Evolutionary conservation across 2,888 invertebrate genomes (phyloP), one percentile per base, ranked within the genome.

Genomic region (Thelaira solivaga): DNA sequence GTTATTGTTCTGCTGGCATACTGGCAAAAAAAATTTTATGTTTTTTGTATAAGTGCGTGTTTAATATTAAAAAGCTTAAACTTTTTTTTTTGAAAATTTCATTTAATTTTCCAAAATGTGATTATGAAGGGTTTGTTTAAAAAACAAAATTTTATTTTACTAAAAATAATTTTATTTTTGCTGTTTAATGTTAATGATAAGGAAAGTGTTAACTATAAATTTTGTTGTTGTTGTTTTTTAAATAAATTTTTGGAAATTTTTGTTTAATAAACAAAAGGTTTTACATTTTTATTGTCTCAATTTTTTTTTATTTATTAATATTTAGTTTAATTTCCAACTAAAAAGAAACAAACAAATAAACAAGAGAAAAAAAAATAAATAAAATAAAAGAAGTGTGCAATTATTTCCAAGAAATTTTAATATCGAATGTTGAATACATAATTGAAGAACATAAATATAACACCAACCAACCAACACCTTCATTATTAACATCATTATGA

Each of bases 371-470:
- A n/a, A n/a, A n/a, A n/a, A n/a, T n/a, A n/a, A n/a, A n/a, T n/a
- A n/a, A n/a, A n/a, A n/a, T n/a, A n/a, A n/a, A n/a, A n/a, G n/a
- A n/a, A n/a, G n/a, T n/a, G n/a, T 53, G 65, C 74, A 65, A 59
- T 61, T 47, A 74, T 57, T 78, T 78, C 78, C 78, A 74, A 78
- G 78, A 78, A 78, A 78, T 78, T 59, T 74, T 41, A 59, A 78
- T 74, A 78, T 69, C 69, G 74, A 74, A 69, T 69, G 74, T 74
- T 78, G 78, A 78, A 78, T 78, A 78, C 74, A 61, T 78, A 78
- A 78, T 78, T 74, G 69, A 53, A 74, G 61, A 71, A 62, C 78
- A 78, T 78, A 78, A 78, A 78, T 78, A 78, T 78, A 78, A 78
- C 78, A 78, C 74, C 71, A n/a, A n/a, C n/a, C 51, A 61, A 73